Evolutionary conservation across 2,888 invertebrate species (phyloP), one percentile per base, ranked within the genome.

Genomic region (Pristionchus arcanus): DNA sequence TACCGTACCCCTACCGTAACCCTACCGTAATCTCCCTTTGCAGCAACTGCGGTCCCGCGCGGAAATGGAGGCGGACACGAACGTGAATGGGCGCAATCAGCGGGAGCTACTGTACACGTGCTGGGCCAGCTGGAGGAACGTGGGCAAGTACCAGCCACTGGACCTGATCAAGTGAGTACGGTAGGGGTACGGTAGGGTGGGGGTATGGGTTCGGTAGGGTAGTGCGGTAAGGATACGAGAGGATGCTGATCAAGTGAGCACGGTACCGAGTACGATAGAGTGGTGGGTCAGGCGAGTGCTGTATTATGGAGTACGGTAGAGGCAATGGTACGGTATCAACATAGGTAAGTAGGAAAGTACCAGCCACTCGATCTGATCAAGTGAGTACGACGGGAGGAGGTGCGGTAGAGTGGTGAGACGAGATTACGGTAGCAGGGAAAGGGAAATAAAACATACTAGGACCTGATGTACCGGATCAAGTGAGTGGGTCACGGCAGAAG

Each of bases 211-310:
- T 37, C 37, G 77, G 9, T 53, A 53, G 28, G 7, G 37, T 83
- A 42, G 19, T 28, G 42, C 42, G n/a, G n/a, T n/a, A 42, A 5
- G 42, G 42, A 9, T 49, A 49, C 42, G 42, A 13, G 9, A n/a
- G n/a, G n/a, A n/a, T n/a, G 42, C n/a, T 37, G 42, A 25, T 59
- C 19, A n/a, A n/a, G n/a, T 99, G 5, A 98, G 98, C 95, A 96
- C 97, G n/a, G n/a, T n/a, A n/a, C n/a, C n/a, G n/a, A n/a, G n/a
- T n/a, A n/a, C n/a, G n/a, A n/a, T n/a, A n/a, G n/a, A n/a, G 91
- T 97, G 98, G 95, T 99, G 99, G 99, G 98, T 98, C 0, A 96
- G 97, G 91, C 97, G 98, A 0, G n/a, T n/a, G n/a, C n/a, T n/a
- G n/a, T n/a, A n/a, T n/a, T n/a, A n/a, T n/a, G n/a, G n/a, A n/a